Percentiles rank a stretch among this genome's conserved stretches.
Conservation (phyloP, 2,113 vertebrate genomes). For the Callaeas wilsoni region DNA sequence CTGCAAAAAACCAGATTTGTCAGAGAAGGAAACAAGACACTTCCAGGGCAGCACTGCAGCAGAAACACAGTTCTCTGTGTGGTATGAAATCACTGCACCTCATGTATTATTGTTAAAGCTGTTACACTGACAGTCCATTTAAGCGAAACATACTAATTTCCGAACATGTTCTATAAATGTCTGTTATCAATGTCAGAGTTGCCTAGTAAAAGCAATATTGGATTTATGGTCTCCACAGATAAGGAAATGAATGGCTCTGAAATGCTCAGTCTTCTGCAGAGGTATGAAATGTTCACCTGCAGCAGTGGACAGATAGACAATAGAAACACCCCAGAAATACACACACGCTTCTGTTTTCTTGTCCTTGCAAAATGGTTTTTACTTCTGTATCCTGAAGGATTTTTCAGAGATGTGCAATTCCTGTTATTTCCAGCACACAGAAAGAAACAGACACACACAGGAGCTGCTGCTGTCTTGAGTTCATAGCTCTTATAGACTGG, state of each 20-base stretch:
- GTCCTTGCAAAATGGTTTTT: background rate
- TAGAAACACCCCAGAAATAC: background rate
- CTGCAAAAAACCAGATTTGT: constrained; percentile 73
- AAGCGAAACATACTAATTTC: constrained; percentile 71
- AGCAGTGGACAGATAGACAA: background rate
- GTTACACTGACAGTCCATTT: constrained; percentile 65
- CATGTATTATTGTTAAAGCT: constrained; percentile 67
- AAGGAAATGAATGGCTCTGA: constrained; percentile 36
- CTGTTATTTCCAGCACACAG: background rate
- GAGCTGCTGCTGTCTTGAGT: background rate
- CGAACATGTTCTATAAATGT: constrained; percentile 56
- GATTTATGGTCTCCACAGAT: constrained; percentile 35
- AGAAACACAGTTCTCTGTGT: constrained; percentile 35
- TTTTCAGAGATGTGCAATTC: background rate
- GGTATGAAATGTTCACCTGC: constrained; percentile 2
- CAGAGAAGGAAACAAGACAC: constrained; percentile 31
- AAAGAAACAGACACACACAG: background rate
- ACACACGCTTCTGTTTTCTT: background rate
- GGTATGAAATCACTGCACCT: constrained; percentile 21
- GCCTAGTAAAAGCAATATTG: constrained; percentile 30
- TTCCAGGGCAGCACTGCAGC: constrained; percentile 26
- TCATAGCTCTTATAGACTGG: background rate
- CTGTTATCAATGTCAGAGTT: constrained; percentile 46
- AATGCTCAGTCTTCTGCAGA: constrained; percentile 25
- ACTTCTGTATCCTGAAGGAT: background rate